phyloP scores from a whole-genome alignment of 2,888 invertebrate species.

The Zygothrica quintamaculata region DNA sequence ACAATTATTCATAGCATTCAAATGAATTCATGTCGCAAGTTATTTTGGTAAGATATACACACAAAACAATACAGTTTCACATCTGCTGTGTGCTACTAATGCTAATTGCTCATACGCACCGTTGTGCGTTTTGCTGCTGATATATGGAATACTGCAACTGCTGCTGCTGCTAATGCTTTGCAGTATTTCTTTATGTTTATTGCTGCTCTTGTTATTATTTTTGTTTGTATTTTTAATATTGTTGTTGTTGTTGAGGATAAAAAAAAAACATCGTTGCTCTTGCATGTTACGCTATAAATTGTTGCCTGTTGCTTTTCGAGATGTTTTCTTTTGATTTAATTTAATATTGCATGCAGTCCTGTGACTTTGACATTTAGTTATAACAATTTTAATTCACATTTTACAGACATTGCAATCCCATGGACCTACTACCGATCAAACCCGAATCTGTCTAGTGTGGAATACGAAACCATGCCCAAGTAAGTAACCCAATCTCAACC shows the following conservation, averaged over 20 bases:
- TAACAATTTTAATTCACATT: conserved; percentile 30
- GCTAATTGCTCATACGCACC: conserved; percentile 64
- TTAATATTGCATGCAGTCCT: conserved; percentile 21
- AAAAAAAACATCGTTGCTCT: conserved; percentile 6
- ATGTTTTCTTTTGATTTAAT: conserved; percentile 18
- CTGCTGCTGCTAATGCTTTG: conserved; percentile 11
- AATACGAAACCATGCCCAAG: conserved; percentile 83
- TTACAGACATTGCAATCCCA: conserved; percentile 84
- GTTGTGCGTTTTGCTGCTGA: conserved; percentile 58
- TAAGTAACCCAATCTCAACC: conserved; percentile 47
- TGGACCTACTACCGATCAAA: conserved; percentile 84
- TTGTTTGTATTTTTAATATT: conserved; percentile 11
- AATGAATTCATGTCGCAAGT: conserved; percentile 33
- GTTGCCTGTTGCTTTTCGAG: conserved; percentile 20
- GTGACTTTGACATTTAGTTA: background rate
- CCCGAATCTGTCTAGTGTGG: conserved; percentile 82
- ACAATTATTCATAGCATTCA: conserved; percentile 38
- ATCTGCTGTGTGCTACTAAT: conserved; percentile 47
- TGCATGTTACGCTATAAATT: too few relatives aligned
- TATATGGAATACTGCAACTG: too few relatives aligned
- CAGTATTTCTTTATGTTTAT: conserved; percentile 10
- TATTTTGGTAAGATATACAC: conserved; percentile 35
- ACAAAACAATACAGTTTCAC: conserved; percentile 25
- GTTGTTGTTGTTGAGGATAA: conserved; percentile 19
- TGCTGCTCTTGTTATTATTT: conserved; percentile 22